Evolutionary conservation across 2,888 invertebrate genomes (phyloP), one percentile per base, ranked within the genome.

Genomic region (Glomeris marginata): DNA sequence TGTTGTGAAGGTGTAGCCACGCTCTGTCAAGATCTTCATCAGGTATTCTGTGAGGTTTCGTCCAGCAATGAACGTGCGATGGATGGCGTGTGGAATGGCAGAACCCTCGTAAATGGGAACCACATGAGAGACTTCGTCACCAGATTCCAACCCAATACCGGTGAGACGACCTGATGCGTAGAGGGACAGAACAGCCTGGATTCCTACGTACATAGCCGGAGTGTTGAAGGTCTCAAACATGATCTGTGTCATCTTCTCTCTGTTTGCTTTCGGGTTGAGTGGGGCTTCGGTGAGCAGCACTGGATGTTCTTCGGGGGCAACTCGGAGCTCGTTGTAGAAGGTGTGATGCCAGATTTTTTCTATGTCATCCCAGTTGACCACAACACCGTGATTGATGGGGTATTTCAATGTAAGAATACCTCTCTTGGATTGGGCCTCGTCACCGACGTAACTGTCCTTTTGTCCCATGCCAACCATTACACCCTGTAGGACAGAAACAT

Each of bases 381-480:
- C 66, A 58, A 72, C 69, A 53, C 72, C 72, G 62, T 72, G 72
- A 58, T 72, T 72, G 57, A 72, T 71, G 52, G 72, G 72, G 63
- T 73, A 71, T 56, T 71, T 72, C 47, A 73, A 62, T 52, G 71
- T 70, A 48, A 73, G 66, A 62, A 73, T 69, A 63, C 72, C 72
- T 61, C 72, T 62, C 63, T 72, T 92, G 75, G 84, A 84, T 72
- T 92, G 91, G 64, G 92, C 91, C 73, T 92, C 92, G 68, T 92
- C 91, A 54, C 91, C 92, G 52, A 92, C 91, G 70, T 92, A 92
- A 58, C 84, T 84, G 74, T 92, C 92, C 73, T 92, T 92, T 73
- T 92, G 91, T 61, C 91, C 91, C 91, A 92, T 92, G 68, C 91
- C 92, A 64, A 92, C 91, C 92, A 91, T 92, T 55, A 72, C 70